phyloP scores from a whole-genome alignment of 2,888 invertebrate species.

The Coelinius sp. region DNA sequence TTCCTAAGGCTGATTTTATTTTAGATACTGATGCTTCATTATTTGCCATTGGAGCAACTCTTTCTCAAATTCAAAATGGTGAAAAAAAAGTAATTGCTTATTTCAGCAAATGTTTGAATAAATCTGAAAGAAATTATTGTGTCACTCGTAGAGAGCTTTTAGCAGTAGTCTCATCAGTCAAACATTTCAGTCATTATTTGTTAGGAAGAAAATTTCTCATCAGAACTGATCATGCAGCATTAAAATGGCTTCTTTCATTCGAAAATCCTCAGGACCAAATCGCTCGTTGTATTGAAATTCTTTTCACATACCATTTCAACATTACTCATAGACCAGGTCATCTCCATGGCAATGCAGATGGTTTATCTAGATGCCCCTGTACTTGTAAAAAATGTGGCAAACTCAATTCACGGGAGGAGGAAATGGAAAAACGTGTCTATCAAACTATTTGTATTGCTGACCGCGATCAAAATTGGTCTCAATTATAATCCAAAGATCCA shows the following conservation, averaged over 20 bases:
- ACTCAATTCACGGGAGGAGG: background rate
- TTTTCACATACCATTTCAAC: background rate
- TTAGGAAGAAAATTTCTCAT: no score
- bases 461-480: no score
- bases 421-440: background rate
- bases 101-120: no score
- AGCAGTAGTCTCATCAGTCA: background rate
- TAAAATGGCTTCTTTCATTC: background rate
- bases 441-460: no score
- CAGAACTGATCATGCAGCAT: background rate
- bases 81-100: no score
- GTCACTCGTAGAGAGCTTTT: conserved; percentile 9
- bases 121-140: conserved; percentile 13
- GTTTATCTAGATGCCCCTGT: background rate
- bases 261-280: background rate
- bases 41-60: no score
- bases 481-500: no score
- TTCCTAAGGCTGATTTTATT: no score
- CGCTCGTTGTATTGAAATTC: background rate
- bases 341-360: background rate
- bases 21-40: no score
- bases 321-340: background rate
- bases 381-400: background rate
- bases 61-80: no score
- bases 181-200: no score